Conservation (phyloP, 2,888 invertebrate species). For the Bombyx huttoni region DNA sequence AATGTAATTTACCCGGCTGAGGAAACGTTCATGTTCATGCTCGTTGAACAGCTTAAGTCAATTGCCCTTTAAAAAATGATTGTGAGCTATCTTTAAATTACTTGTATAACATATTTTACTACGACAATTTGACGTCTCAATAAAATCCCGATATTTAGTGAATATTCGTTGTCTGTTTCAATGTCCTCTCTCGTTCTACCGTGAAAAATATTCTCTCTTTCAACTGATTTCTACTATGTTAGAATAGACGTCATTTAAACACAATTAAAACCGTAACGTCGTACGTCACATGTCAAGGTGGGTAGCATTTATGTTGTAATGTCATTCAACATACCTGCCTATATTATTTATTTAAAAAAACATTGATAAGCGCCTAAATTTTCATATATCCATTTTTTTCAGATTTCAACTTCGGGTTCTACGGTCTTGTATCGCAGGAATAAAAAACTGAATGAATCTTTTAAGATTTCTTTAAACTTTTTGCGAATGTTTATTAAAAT, state of each 20-base stretch:
- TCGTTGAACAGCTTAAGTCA: slow-evolving; percentile 37
- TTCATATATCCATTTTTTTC: no score
- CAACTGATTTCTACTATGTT: no score
- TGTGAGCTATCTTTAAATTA: background rate
- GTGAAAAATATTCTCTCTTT: no score
- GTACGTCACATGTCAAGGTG: background rate
- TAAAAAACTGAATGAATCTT: background rate
- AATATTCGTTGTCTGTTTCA: background rate
- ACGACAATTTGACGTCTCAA: slow-evolving; percentile 5
- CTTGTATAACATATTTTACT: background rate
- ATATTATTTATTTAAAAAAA: background rate
- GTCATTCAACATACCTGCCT: background rate
- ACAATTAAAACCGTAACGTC: background rate
- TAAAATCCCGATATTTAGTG: slow-evolving; percentile 2
- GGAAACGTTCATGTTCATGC: slow-evolving; percentile 55
- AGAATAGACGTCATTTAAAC: no score
- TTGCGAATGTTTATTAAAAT: background rate
- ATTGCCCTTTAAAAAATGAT: background rate
- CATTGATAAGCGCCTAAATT: background rate
- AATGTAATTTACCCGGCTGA: slow-evolving; percentile 48
- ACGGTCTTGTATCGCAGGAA: background rate
- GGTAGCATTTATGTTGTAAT: background rate
- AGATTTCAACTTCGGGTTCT: no score
- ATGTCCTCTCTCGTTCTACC: no score
- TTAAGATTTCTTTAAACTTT: slow-evolving; percentile 1